Evolutionary conservation across 2,797 vertebrate species (phyloP), one percentile per base, ranked within the genome.

Genomic region (Dendrocincla tyrannina): DNA sequence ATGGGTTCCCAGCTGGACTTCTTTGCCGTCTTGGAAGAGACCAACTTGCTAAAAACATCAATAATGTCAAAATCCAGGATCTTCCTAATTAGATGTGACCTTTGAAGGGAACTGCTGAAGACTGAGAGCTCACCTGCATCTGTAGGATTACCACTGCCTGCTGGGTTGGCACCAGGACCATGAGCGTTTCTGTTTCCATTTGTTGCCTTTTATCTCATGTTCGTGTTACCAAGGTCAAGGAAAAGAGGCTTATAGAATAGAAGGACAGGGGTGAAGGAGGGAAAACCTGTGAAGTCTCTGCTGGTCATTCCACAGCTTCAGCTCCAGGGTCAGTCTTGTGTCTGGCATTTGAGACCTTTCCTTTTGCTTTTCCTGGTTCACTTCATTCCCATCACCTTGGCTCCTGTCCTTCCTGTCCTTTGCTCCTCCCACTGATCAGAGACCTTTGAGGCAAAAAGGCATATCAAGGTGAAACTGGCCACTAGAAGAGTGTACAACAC

Each of bases 1-100:
- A 95, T 95, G 94, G 76, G 70, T 91, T 96, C 62, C 91, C 96
- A 96, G 95, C 91, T 97, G 94, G 96, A 94, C 85, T 95, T 95
- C 44, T 68, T 87, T 52, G 17, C 74, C 8, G 5, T 62, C 59
- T 96, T 85, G 80, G 74, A 96, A 95, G 88, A 94, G 35, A 95
- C 55, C 88, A 93, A 56, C 87, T 95, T 92, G 70, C 68, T 94
- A 94, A 91, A 94, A 93, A 37, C 89, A 95, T 77, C 79, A 88
- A 44, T 88, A 80, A 68, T 24, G 84, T 94, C 69, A 80, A 93
- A 85, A 92, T 63, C 50, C 64, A 85, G 53, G 73, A 84, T 89
- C 10, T 4, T 88, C 25, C 69, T 91, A 75, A 89, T 95, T 92
- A 91, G 77, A 91, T 66, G 66, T 35, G 63, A 69, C 83, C 88